phyloP scores from a whole-genome alignment of 2,797 vertebrate genomes.

The Enteromius radiatus region DNA sequence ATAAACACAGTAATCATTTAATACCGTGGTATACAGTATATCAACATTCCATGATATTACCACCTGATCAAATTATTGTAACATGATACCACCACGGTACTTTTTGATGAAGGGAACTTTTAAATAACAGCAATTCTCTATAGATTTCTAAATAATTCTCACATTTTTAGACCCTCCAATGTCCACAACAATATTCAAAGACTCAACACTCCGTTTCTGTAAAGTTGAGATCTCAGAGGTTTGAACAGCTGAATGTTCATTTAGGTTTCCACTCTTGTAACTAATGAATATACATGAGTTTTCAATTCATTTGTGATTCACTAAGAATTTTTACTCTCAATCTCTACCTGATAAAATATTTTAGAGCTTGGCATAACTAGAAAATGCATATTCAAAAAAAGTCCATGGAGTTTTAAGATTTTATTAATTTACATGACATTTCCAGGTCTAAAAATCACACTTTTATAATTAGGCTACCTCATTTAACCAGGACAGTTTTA shows the following conservation, averaged over 20 bases:
- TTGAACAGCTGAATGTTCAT: not conserved
- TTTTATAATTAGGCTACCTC: not conserved
- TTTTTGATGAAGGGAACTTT: not conserved
- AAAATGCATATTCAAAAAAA: not conserved
- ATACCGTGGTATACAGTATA: not conserved
- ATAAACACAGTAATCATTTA: no score
- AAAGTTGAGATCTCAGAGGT: not conserved
- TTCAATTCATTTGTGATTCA: slow-evolving; percentile 11
- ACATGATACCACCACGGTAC: not conserved
- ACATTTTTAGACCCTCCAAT: not conserved
- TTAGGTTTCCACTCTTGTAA: not conserved
- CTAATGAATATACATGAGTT: not conserved
- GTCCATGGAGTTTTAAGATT: not conserved
- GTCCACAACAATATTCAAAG: not conserved
- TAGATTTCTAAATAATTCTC: not conserved
- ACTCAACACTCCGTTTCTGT: not conserved
- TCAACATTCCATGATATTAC: not conserved
- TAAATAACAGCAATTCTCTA: not conserved
- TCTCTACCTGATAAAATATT: not conserved
- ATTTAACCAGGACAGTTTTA: not conserved
- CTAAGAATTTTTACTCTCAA: not conserved
- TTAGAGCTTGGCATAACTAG: not conserved
- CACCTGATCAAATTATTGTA: not conserved
- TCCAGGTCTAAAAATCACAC: not conserved
- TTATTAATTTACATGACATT: not conserved